Evolutionary conservation across 2,113 vertebrate species (phyloP).

Genomic region (Podarcis raffonei): DNA sequence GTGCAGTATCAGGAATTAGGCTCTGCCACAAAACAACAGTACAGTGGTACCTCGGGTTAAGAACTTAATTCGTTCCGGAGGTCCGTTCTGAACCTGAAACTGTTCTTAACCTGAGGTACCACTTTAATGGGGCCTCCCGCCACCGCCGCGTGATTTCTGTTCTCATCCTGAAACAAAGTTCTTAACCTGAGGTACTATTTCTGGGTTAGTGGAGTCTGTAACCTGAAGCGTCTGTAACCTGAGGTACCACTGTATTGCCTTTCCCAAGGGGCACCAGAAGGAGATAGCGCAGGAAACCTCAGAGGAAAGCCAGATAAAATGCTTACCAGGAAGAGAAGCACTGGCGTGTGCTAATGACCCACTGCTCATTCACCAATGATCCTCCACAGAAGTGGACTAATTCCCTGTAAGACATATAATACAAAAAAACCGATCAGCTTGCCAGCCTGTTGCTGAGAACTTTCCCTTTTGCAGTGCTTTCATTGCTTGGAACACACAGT

Average conservation of each 20-base stretch:
- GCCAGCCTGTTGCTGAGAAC: not conserved
- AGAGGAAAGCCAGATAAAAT: not conserved
- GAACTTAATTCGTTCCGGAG: no score
- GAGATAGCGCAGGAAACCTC: not conserved
- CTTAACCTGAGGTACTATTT: no score
- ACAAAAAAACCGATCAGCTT: not conserved
- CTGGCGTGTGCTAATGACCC: slow-evolving; percentile 95
- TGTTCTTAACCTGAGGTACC: no score
- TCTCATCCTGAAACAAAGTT: no score
- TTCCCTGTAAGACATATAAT: slow-evolving; percentile 73
- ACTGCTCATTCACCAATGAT: slow-evolving; percentile 89
- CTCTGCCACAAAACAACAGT: not conserved
- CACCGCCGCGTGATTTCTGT: no score
- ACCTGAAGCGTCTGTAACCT: no score
- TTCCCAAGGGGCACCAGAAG: not conserved
- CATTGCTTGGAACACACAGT: not conserved
- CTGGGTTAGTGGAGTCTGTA: no score
- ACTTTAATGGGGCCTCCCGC: no score
- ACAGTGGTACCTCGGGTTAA: no score
- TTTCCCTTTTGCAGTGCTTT: not conserved
- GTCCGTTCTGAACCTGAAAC: no score
- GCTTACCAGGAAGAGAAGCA: slow-evolving; percentile 95
- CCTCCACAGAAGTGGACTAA: slow-evolving; percentile 95
- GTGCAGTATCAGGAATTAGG: not conserved
- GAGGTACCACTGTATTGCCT: no score